Evolutionary conservation across 2,888 invertebrate species (phyloP), one percentile per base, ranked within the genome.

Genomic region (Brachyptera risi): DNA sequence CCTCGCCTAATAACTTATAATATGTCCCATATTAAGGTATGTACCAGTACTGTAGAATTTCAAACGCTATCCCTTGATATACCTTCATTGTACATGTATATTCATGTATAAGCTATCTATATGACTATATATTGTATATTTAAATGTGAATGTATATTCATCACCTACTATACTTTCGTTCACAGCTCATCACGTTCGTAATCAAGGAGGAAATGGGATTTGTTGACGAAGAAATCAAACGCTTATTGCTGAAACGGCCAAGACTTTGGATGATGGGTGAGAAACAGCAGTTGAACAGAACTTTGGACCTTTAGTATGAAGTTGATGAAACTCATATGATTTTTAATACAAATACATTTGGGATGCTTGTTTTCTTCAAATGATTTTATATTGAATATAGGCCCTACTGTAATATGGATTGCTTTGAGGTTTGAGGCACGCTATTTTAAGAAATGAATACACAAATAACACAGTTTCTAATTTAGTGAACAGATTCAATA

Each of bases 191-290:
- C 19, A 81, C 81, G 1, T 93, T 95, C 78, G 80, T 83, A 15
- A 73, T 95, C 35, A 84, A 82, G 71, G 93, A 95, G 76, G 90
- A 94, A 79, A 88, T 96, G 87, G 95, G 94, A 21, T 96, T 96
- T 76, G 76, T 80, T 63, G 69, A 75, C 2, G 69, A 76, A 1
- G 90, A 96, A 77, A 73, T 83, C 0, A 90, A 88, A 74, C 68
- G 73, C 37, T 74, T 96, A 56, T 72, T 96, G 5, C 69, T 95
- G 23, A 73, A 73, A 1, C 83, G 82, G 72, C 96, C 96, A 3
- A 83, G 81, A 68, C 67, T 96, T 13, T 92, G 86, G 80, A 85
- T 86, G 80, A 79, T 83, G 71, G 79, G 93, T 94, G 81, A 81
- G 82, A 59, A 58, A 63, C 56, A n/a, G n/a, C n/a, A n/a, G n/a